Conservation (phyloP, 2,113 vertebrate species). For the Channa maculata region DNA sequence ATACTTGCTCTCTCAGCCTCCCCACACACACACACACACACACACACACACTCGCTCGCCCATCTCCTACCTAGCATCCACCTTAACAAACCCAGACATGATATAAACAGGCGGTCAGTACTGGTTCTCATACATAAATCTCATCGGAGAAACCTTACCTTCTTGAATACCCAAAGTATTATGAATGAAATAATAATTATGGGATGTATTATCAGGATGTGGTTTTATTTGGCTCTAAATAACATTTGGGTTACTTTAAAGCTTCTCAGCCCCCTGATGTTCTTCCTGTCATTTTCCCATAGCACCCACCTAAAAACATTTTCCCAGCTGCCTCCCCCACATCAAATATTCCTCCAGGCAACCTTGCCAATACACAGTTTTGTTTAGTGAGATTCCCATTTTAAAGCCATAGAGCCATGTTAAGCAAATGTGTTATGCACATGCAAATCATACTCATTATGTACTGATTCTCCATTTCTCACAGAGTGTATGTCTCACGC, state of each 20-base stretch:
- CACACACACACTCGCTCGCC: conserved; percentile 4
- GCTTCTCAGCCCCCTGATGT: conserved; percentile 54
- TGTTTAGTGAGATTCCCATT: conserved; percentile 38
- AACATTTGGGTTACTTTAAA: conserved; percentile 43
- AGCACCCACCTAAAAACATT: conserved; percentile 61
- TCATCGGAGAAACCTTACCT: conserved; percentile 36
- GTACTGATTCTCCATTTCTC: conserved; percentile 28
- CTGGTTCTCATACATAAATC: conserved; percentile 42
- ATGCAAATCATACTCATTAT: conserved; percentile 65
- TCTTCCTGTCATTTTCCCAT: conserved; percentile 63
- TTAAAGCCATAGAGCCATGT: conserved; percentile 30
- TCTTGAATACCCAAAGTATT: conserved; percentile 18
- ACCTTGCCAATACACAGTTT: conserved; percentile 34
- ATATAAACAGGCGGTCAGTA: conserved; percentile 47
- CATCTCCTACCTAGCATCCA: not conserved
- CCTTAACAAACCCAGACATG: conserved; percentile 17
- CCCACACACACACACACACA: conserved; percentile 10
- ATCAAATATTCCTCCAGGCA: conserved; percentile 58
- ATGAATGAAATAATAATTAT: conserved; percentile 37
- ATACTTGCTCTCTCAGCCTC: conserved; percentile 4
- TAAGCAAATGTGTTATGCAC: conserved; percentile 44
- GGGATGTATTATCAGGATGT: conserved; percentile 52
- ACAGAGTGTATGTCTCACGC: conserved; percentile 6
- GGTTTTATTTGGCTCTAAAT: conserved; percentile 63
- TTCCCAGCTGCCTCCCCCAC: conserved; percentile 57